These are phyloP conservation scores for Drosophila niveifrons DNA, from an alignment of 2,888 invertebrate genomes.

Conservation along the genomic window DNA sequence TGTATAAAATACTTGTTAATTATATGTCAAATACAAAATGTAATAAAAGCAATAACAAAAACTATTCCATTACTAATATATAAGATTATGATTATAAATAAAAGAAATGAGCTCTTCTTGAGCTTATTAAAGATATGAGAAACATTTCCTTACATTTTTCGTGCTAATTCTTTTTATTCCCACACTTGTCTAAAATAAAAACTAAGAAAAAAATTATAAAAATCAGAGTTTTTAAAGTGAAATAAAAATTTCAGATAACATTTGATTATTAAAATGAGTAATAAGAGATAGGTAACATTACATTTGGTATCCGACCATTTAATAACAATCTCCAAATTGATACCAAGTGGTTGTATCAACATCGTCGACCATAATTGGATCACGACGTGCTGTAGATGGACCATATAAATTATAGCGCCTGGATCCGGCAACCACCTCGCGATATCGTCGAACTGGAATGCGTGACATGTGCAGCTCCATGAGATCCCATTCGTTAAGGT, in stretches of 20 bases:
- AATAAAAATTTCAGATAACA: neutral
- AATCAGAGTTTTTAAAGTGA: neutral
- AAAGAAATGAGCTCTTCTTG: no score
- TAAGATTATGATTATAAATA: no score
- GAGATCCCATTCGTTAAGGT: conserved; percentile 87
- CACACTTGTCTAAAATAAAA: no score
- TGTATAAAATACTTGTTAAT: no score
- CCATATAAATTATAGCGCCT: conserved; percentile 66
- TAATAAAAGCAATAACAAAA: no score
- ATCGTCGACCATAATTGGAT: conserved; percentile 56
- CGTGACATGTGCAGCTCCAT: conserved; percentile 78
- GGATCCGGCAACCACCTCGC: conserved; percentile 69
- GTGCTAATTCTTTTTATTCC: no score
- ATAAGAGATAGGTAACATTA: neutral
- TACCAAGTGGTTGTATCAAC: conserved; percentile 60
- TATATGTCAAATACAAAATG: no score
- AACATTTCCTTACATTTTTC: no score
- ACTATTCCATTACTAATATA: no score
- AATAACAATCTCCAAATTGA: conserved; percentile 72
- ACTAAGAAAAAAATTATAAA: no score
- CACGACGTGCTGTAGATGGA: conserved; percentile 31
- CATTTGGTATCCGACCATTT: conserved; percentile 26
- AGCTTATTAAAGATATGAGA: no score
- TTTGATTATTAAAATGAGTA: neutral
- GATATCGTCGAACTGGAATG: conserved; percentile 56